These are phyloP conservation scores for Acholoe squamosa DNA, from an alignment of 2,888 invertebrate species.

Conservation along the genomic window DNA sequence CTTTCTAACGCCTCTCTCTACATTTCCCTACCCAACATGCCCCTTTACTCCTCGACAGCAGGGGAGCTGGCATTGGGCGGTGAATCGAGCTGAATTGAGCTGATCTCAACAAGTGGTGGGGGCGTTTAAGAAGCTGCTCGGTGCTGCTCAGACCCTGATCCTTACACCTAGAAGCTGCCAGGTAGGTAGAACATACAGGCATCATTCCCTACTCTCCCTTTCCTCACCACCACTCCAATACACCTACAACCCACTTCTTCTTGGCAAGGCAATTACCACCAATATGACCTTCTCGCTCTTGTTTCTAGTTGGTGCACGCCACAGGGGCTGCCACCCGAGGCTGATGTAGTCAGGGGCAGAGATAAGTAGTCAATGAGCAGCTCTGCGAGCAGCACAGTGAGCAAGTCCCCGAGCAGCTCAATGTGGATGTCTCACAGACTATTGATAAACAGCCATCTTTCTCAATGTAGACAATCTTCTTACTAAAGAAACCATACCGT, in stretches of 20 bases:
- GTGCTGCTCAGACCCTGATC: not conserved
- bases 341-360: not conserved
- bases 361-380: not conserved
- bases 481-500: too few relatives aligned
- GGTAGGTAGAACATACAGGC: not conserved
- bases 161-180: not conserved
- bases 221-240: not conserved
- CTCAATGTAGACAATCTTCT: too few relatives aligned
- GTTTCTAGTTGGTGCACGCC: not conserved
- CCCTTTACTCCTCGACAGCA: not conserved
- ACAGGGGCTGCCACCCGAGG: not conserved
- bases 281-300: not conserved
- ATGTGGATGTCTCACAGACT: too few relatives aligned
- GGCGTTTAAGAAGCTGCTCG: conserved; percentile 13
- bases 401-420: too few relatives aligned
- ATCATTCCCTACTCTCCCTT: not conserved
- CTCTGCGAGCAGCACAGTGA: too few relatives aligned
- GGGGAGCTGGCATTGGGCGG: not conserved
- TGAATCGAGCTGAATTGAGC: not conserved
- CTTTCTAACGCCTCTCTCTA: not conserved
- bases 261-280: conserved; percentile 10
- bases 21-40: not conserved
- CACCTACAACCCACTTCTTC: not conserved
- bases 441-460: too few relatives aligned
- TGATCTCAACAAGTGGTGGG: not conserved